Base-by-base conservation (phyloP, 2,888 invertebrate genomes). In the Spisula subtruncata region DNA sequence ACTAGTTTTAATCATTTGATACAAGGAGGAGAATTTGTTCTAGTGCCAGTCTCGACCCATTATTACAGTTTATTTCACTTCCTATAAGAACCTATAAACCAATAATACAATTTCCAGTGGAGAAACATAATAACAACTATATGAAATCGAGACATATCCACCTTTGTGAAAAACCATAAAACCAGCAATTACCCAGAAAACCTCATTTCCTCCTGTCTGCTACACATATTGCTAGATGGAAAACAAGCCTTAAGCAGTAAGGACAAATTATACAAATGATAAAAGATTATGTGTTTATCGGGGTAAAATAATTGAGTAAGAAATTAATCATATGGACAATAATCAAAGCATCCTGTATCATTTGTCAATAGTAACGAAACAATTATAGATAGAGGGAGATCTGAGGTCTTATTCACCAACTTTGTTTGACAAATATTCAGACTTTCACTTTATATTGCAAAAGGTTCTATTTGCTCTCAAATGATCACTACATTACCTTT, bases 141-240 rank as follows among this genome's bases (percentile, higher is more conserved):
- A 48, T 48, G 48, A 48, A 48, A 48, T 48, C 8, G 48, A 48
- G 48, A 48, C n/a, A n/a, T 48, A 8, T 48, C n/a, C 60, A n/a
- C n/a, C 5, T 60, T n/a, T 0, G n/a, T n/a, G 20, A n/a, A 60
- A n/a, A 60, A 60, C 18, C 12, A 60, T 60, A 60, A 18, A 60
- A n/a, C 60, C 0, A 60, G 60, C 60, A 60, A 60, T 60, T 60
- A 60, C 60, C 60, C 60, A 60, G 60, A 60, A 60, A 60, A 60
- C n/a, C 60, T 60, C 60, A 60, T 60, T 60, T 60, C 20, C 60
- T 60, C n/a, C n/a, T n/a, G 60, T 60, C 60, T 60, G 60, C 60
- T 60, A 60, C 20, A n/a, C n/a, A 6, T n/a, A 60, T 8, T 8
- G n/a, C 60, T n/a, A 60, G 60, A 60, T 60, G 60, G 60, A 60